Conservation (phyloP, 2,797 vertebrate species). For the Anabacerthia variegaticeps region DNA sequence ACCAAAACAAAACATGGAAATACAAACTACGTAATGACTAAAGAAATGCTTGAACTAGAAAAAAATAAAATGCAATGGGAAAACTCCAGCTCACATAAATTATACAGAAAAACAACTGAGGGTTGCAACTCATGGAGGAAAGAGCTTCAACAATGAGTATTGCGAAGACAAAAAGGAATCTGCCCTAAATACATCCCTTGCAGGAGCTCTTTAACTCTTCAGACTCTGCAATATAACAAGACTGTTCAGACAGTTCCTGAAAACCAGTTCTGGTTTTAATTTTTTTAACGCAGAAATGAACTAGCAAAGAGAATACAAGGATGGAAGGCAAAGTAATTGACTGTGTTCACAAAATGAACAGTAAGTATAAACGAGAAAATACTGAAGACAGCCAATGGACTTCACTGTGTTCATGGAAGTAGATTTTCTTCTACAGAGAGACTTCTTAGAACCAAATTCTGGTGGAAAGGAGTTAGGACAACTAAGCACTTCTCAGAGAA, state of each 20-base stretch:
- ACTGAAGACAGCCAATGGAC: background rate
- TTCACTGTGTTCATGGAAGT: background rate
- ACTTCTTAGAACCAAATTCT: background rate
- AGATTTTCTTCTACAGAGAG: background rate
- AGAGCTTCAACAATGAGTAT: background rate
- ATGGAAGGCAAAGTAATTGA: background rate
- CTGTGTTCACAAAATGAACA: background rate
- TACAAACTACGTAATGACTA: background rate
- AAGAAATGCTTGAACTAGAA: background rate
- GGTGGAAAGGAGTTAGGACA: background rate
- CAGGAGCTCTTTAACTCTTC: background rate
- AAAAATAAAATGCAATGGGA: background rate
- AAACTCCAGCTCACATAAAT: background rate
- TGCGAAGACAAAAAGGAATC: background rate
- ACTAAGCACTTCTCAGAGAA: background rate
- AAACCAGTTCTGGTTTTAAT: background rate
- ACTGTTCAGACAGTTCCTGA: background rate
- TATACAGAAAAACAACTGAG: background rate
- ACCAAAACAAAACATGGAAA: background rate
- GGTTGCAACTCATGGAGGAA: background rate
- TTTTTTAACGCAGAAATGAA: background rate
- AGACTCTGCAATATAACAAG: background rate
- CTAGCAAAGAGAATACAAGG: background rate
- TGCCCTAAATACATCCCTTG: background rate
- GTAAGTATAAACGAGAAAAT: background rate